Percentiles rank a stretch among this genome's conserved stretches.
Evolutionary conservation across 2,113 vertebrate species (phyloP).

Genomic region (Xiphophorus couchianus): DNA sequence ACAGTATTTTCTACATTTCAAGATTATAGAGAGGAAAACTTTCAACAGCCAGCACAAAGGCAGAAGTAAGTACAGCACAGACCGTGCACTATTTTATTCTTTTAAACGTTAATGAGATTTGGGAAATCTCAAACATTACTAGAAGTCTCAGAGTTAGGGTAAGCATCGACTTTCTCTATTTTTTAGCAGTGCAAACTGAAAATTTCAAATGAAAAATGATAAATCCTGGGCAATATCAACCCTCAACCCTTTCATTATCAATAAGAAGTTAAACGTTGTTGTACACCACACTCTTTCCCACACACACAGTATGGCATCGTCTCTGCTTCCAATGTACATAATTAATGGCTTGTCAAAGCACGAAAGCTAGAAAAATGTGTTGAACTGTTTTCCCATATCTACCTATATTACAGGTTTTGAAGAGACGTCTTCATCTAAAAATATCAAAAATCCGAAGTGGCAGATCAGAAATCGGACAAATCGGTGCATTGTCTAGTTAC

Average conservation of each 20-base stretch:
- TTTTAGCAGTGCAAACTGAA: neutral
- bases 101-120: neutral
- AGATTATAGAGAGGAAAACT: neutral
- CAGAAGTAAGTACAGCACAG: neutral
- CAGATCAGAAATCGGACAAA: neutral
- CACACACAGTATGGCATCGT: too few species aligned
- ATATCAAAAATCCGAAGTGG: neutral
- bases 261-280: too few species aligned
- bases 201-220: neutral
- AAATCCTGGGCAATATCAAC: too few species aligned
- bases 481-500: too few species aligned
- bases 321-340: neutral
- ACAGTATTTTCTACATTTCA: neutral
- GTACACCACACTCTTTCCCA: too few species aligned
- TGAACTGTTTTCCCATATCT: neutral
- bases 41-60: neutral
- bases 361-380: neutral
- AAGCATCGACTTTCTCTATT: neutral
- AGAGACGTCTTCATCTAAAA: neutral
- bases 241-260: too few species aligned
- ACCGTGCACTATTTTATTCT: neutral
- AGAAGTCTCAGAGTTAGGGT: neutral
- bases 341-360: neutral
- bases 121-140: neutral
- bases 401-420: neutral